A percentile compares a stretch with the other conserved stretches of the same genome.
Evolutionary conservation across 2,888 invertebrate species (phyloP).

Genomic region (Drosophila tanythrix): DNA sequence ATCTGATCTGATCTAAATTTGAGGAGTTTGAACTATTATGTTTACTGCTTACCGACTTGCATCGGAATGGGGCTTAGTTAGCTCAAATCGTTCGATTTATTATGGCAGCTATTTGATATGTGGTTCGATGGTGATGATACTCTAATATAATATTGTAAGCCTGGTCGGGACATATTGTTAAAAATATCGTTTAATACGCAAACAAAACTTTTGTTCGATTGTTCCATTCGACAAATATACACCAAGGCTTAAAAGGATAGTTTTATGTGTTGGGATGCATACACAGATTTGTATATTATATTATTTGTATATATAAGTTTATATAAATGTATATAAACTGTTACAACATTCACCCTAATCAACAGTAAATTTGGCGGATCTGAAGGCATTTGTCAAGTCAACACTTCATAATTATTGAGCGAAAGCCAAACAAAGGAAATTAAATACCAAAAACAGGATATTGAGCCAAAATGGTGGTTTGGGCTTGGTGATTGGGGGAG

Average conservation of each 20-base stretch:
- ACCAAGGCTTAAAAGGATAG: too few species aligned
- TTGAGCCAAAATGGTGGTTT: neutral
- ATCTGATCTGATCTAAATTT: neutral
- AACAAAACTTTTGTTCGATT: neutral
- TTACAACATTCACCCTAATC: neutral
- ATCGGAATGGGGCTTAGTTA: neutral
- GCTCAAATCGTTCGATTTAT: neutral
- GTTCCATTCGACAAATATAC: neutral
- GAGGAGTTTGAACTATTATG: neutral
- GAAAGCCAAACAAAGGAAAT: slow-evolving; percentile 23
- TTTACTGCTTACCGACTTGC: neutral
- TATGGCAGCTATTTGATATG: neutral
- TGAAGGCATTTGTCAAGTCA: slow-evolving; percentile 46
- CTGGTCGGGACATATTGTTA: neutral
- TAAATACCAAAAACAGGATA: slow-evolving; percentile 31
- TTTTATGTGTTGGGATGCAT: neutral
- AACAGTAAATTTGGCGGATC: slow-evolving; percentile 7
- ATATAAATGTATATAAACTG: neutral
- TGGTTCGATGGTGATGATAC: neutral
- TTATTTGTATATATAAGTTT: neutral
- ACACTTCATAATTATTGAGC: slow-evolving; percentile 58
- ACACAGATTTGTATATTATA: neutral
- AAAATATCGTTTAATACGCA: neutral
- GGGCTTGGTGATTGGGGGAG: too few species aligned
- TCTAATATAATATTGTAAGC: too few species aligned